Evolutionary conservation across 1,140 invertebrate genomes (phyloP).

Genomic region (Drosophila nannoptera): DNA sequence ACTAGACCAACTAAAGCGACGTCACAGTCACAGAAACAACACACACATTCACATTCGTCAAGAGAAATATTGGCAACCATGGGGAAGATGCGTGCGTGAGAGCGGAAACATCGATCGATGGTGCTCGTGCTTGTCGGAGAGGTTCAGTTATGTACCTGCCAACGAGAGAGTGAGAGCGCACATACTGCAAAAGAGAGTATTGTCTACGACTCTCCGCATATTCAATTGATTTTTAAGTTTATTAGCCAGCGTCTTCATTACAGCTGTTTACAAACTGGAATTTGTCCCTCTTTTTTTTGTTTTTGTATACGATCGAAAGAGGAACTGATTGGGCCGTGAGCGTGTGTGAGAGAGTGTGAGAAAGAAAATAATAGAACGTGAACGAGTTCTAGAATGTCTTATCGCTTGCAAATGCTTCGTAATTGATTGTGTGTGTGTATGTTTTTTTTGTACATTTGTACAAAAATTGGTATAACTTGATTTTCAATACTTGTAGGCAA

Average conservation of each 20-base stretch:
- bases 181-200: conserved; percentile 1
- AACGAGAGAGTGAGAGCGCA: conserved; percentile 11
- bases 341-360: background rate
- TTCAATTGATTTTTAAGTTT: conserved; percentile 48
- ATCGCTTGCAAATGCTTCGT: conserved; percentile 21
- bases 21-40: conserved; percentile 51
- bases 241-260: conserved; percentile 30
- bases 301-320: conserved; percentile 13
- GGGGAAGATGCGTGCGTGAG: conserved; percentile 47
- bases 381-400: conserved; percentile 2
- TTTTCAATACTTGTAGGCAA: conserved; percentile 5
- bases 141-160: conserved; percentile 7
- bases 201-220: background rate
- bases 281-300: conserved; percentile 26
- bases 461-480: conserved; percentile 9
- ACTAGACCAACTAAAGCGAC: conserved; percentile 47
- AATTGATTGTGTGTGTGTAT: conserved; percentile 1
- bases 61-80: conserved; percentile 8
- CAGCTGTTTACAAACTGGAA: conserved; percentile 34
- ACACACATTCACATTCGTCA: conserved; percentile 19
- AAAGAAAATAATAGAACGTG: too few relatives aligned
- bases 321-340: conserved; percentile 4
- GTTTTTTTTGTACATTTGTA: background rate
- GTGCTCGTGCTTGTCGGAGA: background rate
- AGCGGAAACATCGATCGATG: conserved; percentile 26